Evolutionary conservation across 2,797 vertebrate species (phyloP), one percentile per base, ranked within the genome.

Genomic region (Diplodus puntazzo): DNA sequence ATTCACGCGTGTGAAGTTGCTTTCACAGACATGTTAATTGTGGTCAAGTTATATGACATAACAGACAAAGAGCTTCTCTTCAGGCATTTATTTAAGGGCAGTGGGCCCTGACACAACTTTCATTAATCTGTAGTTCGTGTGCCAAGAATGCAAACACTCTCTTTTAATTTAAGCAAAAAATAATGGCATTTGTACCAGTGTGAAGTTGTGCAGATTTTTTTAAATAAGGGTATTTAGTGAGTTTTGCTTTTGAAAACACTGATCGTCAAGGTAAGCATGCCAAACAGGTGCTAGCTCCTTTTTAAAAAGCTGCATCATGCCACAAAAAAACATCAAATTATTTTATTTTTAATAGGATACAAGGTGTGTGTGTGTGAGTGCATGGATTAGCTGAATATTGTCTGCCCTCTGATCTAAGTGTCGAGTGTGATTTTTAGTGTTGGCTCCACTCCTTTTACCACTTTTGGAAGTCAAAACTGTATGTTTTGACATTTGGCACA

Each of bases 21-120:
- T 69, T 77, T 87, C 77, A 69, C 45, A 77, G 61, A 59, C 50
- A 71, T 82, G 65, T 78, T 90, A 87, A 88, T 79, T 80, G 79
- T 55, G 67, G 86, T 88, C 85, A 88, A 82, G 65, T 53, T 61
- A 63, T 83, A 63, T 73, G 77, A 78, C 65, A 64, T 34, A n/a
- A 62, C 46, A 75, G 64, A 84, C 63, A 80, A 71, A 60, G 71
- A 73, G 57, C 23, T 48, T 64, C 10, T 62, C 49, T 65, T 11
- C 12, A 60, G 75, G 50, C 20, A n/a, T 67, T 86, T 84, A 42
- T 77, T 75, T 77, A 61, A 66, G 16, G 27, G 48, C 11, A 34
- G 34, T 21, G 66, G 17, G 58, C 18, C 30, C 42, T 3, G 20
- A 81, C 69, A 61, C 50, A 2, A 21, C 48, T 50, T 62, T 64